These are phyloP conservation scores for Lysandra coridon DNA, from an alignment of 2,888 invertebrate genomes.

Conservation along the genomic window DNA sequence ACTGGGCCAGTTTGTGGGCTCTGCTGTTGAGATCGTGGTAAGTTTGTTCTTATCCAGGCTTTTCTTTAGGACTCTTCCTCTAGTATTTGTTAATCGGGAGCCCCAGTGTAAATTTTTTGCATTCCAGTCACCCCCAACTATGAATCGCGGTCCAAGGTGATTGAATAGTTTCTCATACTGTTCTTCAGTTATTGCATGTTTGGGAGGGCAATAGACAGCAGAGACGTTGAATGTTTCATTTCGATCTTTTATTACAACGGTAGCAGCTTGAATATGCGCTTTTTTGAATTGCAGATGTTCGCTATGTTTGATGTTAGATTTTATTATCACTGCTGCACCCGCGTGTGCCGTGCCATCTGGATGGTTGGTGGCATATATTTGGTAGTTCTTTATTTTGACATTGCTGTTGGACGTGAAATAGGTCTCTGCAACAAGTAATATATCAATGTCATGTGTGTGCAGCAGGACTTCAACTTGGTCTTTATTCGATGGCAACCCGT, in stretches of 20 bases:
- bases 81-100: slow-evolving; percentile 1
- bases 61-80: background rate
- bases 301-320: slow-evolving; percentile 16
- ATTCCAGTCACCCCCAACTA: slow-evolving; percentile 24
- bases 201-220: slow-evolving; percentile 28
- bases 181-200: background rate
- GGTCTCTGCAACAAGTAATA: slow-evolving; percentile 15
- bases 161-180: background rate
- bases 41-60: background rate
- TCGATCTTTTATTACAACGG: slow-evolving; percentile 15
- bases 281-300: background rate
- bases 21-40: slow-evolving; percentile 19
- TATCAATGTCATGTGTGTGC: slow-evolving; percentile 16
- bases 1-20: slow-evolving; percentile 28
- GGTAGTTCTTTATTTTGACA: background rate
- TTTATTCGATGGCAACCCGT: background rate
- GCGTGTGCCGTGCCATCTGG: slow-evolving; percentile 24
- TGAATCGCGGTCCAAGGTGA: background rate
- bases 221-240: slow-evolving; percentile 8
- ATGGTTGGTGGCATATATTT: slow-evolving; percentile 18
- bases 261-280: slow-evolving; percentile 15
- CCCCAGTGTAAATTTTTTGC: slow-evolving; percentile 12
- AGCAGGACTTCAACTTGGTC: no score
- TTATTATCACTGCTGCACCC: slow-evolving; percentile 23
- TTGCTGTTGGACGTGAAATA: background rate